Conservation (phyloP, 92 coral and sea anemone species). For the Muricea muricata region DNA sequence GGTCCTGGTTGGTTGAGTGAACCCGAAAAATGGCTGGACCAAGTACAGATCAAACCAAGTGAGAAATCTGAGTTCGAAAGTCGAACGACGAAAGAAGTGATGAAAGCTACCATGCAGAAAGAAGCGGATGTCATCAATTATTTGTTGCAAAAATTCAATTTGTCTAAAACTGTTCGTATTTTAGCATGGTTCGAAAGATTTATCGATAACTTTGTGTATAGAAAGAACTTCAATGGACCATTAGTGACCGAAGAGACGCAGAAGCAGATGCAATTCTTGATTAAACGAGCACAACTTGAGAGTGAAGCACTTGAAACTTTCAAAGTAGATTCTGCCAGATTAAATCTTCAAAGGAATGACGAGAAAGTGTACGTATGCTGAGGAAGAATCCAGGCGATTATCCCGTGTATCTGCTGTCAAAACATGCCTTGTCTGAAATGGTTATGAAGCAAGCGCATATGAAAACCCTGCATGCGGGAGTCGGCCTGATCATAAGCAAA, state of each 20-base stretch:
- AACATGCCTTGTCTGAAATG: constrained; percentile 1
- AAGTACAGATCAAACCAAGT: neutral
- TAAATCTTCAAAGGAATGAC: constrained; percentile 22
- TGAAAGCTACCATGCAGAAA: neutral
- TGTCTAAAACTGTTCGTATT: neutral
- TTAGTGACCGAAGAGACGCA: constrained; percentile 10
- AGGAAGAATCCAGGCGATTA: constrained; percentile 24
- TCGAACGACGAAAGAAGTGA: neutral
- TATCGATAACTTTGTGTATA: neutral
- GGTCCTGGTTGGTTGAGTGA: neutral
- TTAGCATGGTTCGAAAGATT: constrained; percentile 14
- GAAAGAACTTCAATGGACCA: constrained; percentile 18
- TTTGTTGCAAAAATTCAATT: neutral
- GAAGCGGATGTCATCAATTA: neutral
- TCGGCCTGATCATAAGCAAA: constrained; percentile 19
- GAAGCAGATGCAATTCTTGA: constrained; percentile 18
- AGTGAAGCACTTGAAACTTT: neutral
- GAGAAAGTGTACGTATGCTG: neutral
- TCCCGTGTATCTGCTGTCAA: constrained; percentile 21
- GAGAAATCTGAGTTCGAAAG: neutral
- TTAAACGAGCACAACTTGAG: neutral
- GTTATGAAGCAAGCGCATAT: neutral
- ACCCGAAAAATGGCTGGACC: neutral
- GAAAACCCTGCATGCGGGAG: constrained; percentile 17
- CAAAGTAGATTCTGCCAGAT: neutral